Evolutionary conservation across 2,113 vertebrate species (phyloP).

Genomic region (Labeo rohita): DNA sequence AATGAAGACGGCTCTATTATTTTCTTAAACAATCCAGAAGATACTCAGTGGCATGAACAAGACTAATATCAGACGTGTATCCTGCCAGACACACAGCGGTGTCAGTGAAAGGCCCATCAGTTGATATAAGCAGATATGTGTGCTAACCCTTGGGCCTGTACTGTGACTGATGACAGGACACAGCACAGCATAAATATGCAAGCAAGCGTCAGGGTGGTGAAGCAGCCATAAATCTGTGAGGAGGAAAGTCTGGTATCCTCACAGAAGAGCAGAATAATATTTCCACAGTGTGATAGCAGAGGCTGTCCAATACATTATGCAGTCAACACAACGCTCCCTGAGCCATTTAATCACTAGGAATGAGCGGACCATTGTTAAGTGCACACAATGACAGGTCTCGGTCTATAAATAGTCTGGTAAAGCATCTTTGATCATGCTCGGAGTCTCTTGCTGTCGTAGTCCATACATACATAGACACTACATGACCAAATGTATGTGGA

Average conservation of each 20-base stretch:
- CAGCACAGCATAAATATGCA: slow-evolving; percentile 51
- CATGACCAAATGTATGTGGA: neutral
- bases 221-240: slow-evolving; percentile 46
- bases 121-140: slow-evolving; percentile 32
- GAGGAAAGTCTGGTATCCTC: slow-evolving; percentile 29
- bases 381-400: neutral
- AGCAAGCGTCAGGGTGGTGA: slow-evolving; percentile 40
- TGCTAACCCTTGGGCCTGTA: slow-evolving; percentile 39
- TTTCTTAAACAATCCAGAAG: neutral
- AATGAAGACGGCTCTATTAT: neutral
- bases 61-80: slow-evolving; percentile 28
- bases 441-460: neutral
- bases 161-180: slow-evolving; percentile 48
- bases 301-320: slow-evolving; percentile 35
- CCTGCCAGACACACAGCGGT: slow-evolving; percentile 10
- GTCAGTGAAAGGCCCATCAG: slow-evolving; percentile 45
- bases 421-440: slow-evolving; percentile 28
- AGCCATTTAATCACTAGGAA: slow-evolving; percentile 36
- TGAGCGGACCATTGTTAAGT: slow-evolving; percentile 11
- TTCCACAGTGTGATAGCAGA: slow-evolving; percentile 14
- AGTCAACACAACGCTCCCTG: slow-evolving; percentile 8
- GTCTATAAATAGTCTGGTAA: neutral
- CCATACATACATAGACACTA: neutral
- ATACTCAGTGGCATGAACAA: slow-evolving; percentile 15
- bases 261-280: slow-evolving; percentile 26